A percentile compares a stretch with the other conserved stretches of the same genome.
These are phyloP conservation scores for Philereme transversata DNA, from an alignment of 2,888 invertebrate species.

Conservation along the genomic window DNA sequence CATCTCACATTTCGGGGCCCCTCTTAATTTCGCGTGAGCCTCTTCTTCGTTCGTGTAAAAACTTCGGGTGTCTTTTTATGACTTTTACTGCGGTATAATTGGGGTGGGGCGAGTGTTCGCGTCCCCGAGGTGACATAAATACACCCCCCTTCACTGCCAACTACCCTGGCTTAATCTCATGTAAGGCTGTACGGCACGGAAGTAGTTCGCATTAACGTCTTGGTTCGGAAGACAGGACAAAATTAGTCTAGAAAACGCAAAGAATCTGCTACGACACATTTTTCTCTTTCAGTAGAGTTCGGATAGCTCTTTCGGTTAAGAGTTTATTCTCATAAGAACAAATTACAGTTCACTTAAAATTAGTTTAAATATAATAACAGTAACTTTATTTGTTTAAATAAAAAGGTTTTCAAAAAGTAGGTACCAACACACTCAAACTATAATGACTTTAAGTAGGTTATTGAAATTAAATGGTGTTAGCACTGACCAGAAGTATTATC, in stretches of 20 bases:
- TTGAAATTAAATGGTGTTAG: too few relatives aligned
- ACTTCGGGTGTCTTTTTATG: slow-evolving; percentile 85
- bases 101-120: slow-evolving; percentile 80
- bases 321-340: too few relatives aligned
- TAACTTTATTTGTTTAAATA: too few relatives aligned
- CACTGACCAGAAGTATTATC: too few relatives aligned
- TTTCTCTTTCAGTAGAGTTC: slow-evolving; percentile 1
- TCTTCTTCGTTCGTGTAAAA: slow-evolving; percentile 83
- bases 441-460: too few relatives aligned
- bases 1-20: slow-evolving; percentile 84
- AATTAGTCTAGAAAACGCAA: slow-evolving; percentile 45
- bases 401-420: too few relatives aligned
- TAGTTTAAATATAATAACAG: too few relatives aligned
- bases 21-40: slow-evolving; percentile 83
- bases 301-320: neutral
- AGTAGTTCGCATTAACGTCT: slow-evolving; percentile 69
- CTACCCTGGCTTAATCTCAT: slow-evolving; percentile 79
- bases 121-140: slow-evolving; percentile 84
- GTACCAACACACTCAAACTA: too few relatives aligned
- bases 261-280: neutral
- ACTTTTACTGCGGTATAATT: slow-evolving; percentile 85
- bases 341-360: too few relatives aligned
- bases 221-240: slow-evolving; percentile 52
- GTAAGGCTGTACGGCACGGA: slow-evolving; percentile 72
- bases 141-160: slow-evolving; percentile 69